Percentiles rank a stretch among this genome's conserved stretches.
Conservation (phyloP, 2,113 vertebrate species). For the Gopherus flavomarginatus region DNA sequence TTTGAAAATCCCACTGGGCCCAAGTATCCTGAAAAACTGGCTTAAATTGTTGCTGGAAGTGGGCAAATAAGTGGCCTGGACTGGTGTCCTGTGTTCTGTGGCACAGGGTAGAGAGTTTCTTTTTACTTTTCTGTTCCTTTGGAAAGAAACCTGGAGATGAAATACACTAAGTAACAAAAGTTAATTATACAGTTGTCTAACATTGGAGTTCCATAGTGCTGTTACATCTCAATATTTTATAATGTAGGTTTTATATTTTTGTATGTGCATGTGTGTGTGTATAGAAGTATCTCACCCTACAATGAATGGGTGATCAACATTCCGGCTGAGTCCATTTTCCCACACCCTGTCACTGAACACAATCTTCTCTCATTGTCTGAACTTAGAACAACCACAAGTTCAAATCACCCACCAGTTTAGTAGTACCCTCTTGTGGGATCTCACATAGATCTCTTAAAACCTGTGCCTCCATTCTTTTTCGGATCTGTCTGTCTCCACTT, state of each 20-base stretch:
- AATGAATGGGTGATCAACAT: neutral
- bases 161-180: neutral
- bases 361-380: no score
- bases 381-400: neutral
- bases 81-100: no score
- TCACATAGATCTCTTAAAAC: no score
- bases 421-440: no score
- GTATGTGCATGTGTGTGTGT: no score
- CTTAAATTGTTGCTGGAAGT: neutral
- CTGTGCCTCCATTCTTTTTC: no score
- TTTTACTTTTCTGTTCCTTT: neutral
- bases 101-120: neutral
- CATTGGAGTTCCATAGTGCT: neutral
- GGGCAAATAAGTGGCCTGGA: neutral
- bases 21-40: neutral
- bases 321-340: neutral
- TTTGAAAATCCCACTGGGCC: no score
- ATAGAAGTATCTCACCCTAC: neutral
- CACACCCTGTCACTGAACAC: no score
- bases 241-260: neutral
- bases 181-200: neutral
- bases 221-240: neutral
- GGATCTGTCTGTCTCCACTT: no score
- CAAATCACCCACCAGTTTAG: no score
- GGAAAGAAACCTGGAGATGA: neutral